A percentile compares a stretch with the other conserved stretches of the same genome.
phyloP scores from a whole-genome alignment of 2,888 invertebrate genomes.

The Synanthedon tipuliformis region DNA sequence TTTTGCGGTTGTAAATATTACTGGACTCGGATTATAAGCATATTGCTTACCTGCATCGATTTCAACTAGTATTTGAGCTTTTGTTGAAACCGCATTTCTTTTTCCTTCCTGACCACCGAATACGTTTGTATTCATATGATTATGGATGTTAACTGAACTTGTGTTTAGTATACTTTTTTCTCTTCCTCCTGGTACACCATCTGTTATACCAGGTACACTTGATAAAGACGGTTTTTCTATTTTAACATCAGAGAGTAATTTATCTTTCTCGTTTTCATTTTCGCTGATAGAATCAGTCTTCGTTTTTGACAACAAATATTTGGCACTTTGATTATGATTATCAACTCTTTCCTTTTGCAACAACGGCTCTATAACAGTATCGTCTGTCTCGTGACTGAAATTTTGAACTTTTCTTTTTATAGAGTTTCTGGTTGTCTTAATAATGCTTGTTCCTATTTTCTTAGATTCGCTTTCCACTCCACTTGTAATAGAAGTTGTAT shows the following conservation, averaged over 20 bases:
- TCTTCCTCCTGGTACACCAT: conserved; percentile 7
- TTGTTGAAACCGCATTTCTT: conserved; percentile 21
- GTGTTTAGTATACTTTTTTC: conserved; percentile 13
- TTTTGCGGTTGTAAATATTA: conserved; percentile 64
- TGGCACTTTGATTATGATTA: conserved; percentile 44
- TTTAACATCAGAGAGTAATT: conserved; percentile 23
- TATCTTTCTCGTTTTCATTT: conserved; percentile 25
- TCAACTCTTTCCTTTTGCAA: conserved; percentile 42
- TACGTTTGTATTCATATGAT: conserved; percentile 49
- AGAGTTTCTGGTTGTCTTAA: conserved; percentile 57
- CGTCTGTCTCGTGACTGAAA: conserved; percentile 49
- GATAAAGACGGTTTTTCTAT: conserved; percentile 13
- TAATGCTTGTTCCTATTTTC: conserved; percentile 48
- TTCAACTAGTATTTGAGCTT: conserved; percentile 45
- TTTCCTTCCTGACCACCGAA: conserved; percentile 24
- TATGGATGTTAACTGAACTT: conserved; percentile 24
- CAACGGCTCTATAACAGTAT: conserved; percentile 54
- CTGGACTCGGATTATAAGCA: conserved; percentile 32
- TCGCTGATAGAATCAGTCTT: conserved; percentile 45
- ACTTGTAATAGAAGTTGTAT: conserved; percentile 49
- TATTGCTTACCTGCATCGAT: conserved; percentile 34
- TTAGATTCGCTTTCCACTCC: conserved; percentile 52
- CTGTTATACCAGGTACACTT: conserved; percentile 7
- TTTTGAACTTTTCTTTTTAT: conserved; percentile 49
- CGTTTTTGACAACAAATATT: conserved; percentile 41